Base-by-base conservation (phyloP, 2,797 vertebrate genomes). In the Ptychobarbus kaznakovi region DNA sequence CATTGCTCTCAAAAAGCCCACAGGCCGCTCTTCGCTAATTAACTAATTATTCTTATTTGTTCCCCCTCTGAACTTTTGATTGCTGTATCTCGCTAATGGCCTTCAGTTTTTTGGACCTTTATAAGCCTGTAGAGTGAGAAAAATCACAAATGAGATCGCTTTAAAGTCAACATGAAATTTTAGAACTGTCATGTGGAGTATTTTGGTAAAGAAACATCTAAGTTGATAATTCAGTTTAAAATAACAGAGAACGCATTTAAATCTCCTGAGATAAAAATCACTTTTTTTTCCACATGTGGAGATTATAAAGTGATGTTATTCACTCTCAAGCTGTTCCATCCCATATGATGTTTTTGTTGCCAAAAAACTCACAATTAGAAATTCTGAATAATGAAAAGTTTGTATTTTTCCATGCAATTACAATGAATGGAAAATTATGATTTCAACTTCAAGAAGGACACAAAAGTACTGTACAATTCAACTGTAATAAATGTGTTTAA, bases 1-100 rank as follows among this genome's bases (percentile, higher is more conserved):
- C 76, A 53, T 81, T 90, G 87, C 84, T 91, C 84, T 85, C 86
- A 68, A 72, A 68, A 90, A 91, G 90, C 89, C 93, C 91, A 92
- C 73, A 83, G 91, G 94, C 92, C 91, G 86, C 72, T 91, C 85
- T 83, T 53, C 90, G 90, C 94, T 95, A 94, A 95, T 95, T 90
- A 93, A 93, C 90, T 94, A 95, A 95, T 95, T 94, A 94, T 92
- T 94, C 92, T 93, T 87, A 88, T 82, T 86, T 78, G 80, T 83
- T 82, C 75, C 56, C 78, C 83, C 70, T 78, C 46, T 86, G 73
- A 53, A 82, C 70, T 74, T 80, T 51, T 84, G 51, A 40, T 72
- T 46, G 68, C 44, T 68, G 32, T 74, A 73, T 5, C 44, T 65
- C 56, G 61, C 73, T 81, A 87, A 82, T 87, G 79, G 76, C 53